Evolutionary conservation across 2,113 vertebrate species (phyloP).

Genomic region (Ciconia stormi): DNA sequence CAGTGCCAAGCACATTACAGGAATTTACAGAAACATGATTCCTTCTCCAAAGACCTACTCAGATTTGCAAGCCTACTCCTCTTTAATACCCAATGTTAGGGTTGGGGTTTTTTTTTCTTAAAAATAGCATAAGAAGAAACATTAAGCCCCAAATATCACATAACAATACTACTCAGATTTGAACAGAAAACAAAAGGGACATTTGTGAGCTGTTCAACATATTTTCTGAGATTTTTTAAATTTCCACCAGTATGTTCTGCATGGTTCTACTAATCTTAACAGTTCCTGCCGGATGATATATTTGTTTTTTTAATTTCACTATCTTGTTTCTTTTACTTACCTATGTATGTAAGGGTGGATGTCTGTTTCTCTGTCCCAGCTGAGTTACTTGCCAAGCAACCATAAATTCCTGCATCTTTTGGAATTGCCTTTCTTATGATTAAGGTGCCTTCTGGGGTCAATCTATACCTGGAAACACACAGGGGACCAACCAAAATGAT

Average conservation of each 20-base stretch:
- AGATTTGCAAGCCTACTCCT: neutral
- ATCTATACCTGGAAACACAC: conserved; percentile 77
- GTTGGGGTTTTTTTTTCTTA: neutral
- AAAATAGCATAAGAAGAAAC: neutral
- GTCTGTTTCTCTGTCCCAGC: conserved; percentile 86
- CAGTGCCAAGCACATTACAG: neutral
- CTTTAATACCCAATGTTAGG: neutral
- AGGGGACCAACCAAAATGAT: neutral
- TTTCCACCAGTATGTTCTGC: neutral
- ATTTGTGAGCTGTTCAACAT: neutral
- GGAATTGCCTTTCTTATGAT: conserved; percentile 80
- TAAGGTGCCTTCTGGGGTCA: conserved; percentile 86
- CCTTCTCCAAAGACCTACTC: neutral
- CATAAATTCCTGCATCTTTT: conserved; percentile 87
- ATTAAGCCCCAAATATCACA: neutral
- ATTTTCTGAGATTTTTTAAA: neutral
- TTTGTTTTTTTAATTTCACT: neutral
- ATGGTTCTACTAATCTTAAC: neutral
- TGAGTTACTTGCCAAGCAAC: conserved; percentile 89
- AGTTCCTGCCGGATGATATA: neutral
- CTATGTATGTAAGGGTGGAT: conserved; percentile 83
- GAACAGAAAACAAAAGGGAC: neutral
- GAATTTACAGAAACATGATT: neutral
- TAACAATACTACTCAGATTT: neutral
- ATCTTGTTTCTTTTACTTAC: conserved; percentile 66